Percentiles rank a stretch among this genome's conserved stretches.
phyloP scores from a whole-genome alignment of 2,888 invertebrate genomes.

The Pterobdella sp. region DNA sequence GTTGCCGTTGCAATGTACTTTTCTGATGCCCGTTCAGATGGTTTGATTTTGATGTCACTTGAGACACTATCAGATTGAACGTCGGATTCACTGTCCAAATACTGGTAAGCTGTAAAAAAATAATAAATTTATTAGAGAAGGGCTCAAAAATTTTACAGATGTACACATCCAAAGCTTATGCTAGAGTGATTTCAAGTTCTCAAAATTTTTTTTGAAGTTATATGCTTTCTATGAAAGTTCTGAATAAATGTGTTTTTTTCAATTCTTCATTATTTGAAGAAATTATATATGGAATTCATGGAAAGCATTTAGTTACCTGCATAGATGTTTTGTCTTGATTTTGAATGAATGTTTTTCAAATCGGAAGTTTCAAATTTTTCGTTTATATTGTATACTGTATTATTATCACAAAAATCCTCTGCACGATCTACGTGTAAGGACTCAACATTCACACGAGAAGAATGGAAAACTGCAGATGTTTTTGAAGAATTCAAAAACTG shows the following conservation, averaged over 20 bases:
- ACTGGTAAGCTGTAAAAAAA: conserved; percentile 26
- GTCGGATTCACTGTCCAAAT: conserved; percentile 25
- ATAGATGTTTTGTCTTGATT: background rate
- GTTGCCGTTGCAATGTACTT: conserved; percentile 4
- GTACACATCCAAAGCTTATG: too few species aligned
- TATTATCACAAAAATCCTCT: background rate
- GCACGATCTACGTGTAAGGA: background rate
- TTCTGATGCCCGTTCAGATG: background rate
- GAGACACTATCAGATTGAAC: conserved; percentile 10
- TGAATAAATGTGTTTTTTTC: too few species aligned
- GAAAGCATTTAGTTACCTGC: background rate
- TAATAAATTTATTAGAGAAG: background rate
- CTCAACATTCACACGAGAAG: background rate
- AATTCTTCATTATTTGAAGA: too few species aligned
- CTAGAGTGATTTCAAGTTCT: too few species aligned
- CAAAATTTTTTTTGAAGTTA: too few species aligned
- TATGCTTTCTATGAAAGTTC: too few species aligned
- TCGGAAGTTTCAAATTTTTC: background rate
- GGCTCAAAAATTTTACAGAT: too few species aligned
- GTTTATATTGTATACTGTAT: background rate
- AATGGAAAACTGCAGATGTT: conserved; percentile 12
- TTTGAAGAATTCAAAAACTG: background rate
- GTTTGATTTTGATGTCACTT: conserved; percentile 5
- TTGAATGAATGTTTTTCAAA: background rate
- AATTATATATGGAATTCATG: too few species aligned